Conservation (phyloP, 2,797 vertebrate genomes). For the Intellagama lesueurii region DNA sequence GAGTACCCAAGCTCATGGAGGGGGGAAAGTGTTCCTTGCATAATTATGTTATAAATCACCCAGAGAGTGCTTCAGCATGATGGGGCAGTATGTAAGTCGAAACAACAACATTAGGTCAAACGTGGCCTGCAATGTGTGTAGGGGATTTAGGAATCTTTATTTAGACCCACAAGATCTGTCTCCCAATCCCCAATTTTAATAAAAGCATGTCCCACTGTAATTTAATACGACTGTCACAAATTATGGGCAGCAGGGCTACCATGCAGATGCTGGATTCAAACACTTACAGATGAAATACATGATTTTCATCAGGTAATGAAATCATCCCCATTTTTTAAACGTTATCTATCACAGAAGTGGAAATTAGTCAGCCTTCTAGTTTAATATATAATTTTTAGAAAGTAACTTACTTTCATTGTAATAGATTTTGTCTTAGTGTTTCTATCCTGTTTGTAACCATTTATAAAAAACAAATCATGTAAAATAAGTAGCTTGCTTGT, state of each 20-base stretch:
- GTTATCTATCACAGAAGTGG: background rate
- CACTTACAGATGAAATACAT: background rate
- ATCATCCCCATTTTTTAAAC: background rate
- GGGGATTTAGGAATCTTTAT: background rate
- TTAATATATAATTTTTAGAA: background rate
- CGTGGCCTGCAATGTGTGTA: background rate
- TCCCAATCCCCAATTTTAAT: background rate
- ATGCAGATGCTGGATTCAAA: background rate
- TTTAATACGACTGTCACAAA: background rate
- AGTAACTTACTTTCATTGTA: background rate
- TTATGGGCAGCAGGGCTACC: too few species aligned
- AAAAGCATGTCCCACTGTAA: background rate
- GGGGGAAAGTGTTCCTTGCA: too few species aligned
- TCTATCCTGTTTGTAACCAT: background rate
- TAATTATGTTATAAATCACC: too few species aligned
- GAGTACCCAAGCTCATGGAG: too few species aligned
- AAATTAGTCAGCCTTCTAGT: background rate
- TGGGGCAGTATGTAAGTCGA: too few species aligned
- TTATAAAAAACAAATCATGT: conserved; percentile 12
- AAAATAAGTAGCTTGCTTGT: background rate
- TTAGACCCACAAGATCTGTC: background rate
- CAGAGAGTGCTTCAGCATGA: too few species aligned
- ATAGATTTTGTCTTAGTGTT: background rate
- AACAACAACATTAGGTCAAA: background rate
- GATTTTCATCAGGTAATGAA: background rate